Percentiles rank a stretch among this genome's conserved stretches.
Conservation (phyloP, 2,888 invertebrate species). For the Ptychoptera contaminata region DNA sequence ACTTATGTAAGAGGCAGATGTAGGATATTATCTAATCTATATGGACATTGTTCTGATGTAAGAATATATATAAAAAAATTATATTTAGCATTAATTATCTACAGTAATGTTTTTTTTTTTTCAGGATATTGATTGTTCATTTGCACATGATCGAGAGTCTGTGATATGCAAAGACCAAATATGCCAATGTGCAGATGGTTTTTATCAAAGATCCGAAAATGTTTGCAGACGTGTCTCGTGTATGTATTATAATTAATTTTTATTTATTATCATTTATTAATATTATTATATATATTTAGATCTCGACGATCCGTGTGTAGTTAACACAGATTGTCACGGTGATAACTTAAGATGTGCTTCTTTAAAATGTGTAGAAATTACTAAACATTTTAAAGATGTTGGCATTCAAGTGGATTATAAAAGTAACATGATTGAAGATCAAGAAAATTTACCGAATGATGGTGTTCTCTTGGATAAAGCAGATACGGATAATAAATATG, state of each 20-base stretch:
- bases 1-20: conserved; percentile 28
- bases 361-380: background rate
- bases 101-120: background rate
- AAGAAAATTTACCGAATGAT: background rate
- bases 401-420: background rate
- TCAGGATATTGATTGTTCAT: conserved; percentile 25
- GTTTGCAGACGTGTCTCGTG: conserved; percentile 30
- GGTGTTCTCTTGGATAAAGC: background rate
- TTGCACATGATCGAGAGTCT: conserved; percentile 29
- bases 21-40: conserved; percentile 23
- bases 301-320: conserved; percentile 27
- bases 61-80: background rate
- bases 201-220: conserved; percentile 29
- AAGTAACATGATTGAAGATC: background rate
- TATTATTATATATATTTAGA: conserved; percentile 6
- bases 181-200: conserved; percentile 28
- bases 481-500: background rate
- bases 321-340: conserved; percentile 25
- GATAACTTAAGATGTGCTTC: background rate
- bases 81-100: background rate
- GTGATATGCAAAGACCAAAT: conserved; percentile 22
- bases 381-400: background rate
- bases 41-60: conserved; percentile 24
- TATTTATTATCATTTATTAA: background rate
- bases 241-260: conserved; percentile 15